Evolutionary conservation across 1,140 invertebrate species (phyloP), one percentile per base, ranked within the genome.

Genomic region (Philopotamus ludificatus): DNA sequence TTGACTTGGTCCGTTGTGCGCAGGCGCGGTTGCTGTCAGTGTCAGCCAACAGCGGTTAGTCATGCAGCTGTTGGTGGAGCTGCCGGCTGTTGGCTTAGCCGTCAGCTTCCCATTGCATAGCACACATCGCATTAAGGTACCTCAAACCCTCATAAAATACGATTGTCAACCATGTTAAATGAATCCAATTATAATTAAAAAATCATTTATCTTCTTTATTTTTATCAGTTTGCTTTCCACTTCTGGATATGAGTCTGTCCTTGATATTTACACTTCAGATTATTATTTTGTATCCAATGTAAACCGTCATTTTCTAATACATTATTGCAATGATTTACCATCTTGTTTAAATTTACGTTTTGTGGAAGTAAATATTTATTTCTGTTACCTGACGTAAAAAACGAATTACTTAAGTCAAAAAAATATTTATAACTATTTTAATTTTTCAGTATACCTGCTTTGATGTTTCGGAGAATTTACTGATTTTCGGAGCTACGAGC

Each of bases 401-500:
- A n/a, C n/a, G n/a, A n/a, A n/a, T n/a, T n/a, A n/a, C n/a, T n/a
- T n/a, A n/a, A n/a, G n/a, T n/a, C n/a, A n/a, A n/a, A n/a, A n/a
- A n/a, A n/a, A n/a, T n/a, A n/a, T n/a, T n/a, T n/a, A n/a, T n/a
- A n/a, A n/a, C n/a, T n/a, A n/a, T n/a, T n/a, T n/a, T n/a, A 71
- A 45, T 72, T 71, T 84, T 84, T 66, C 78, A 92, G 90, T 91
- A 91, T 66, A 90, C 88, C 23, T 89, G 88, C 72, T 88, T 91
- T 71, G 84, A 88, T 77, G 83, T 87, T 15, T 91, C 89, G 15
- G 75, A 81, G 71, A 87, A 83, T 70, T 87, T 87, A 64, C 82
- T 92, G 57, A 82, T 87, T 55, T 85, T 92, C 72, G 90, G 90
- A 23, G 89, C 89, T 2, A 89, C 86, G 0, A 91, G 89, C 72